Evolutionary conservation across 30 jellyfish, hydroid and myxozoan species (phyloP), one percentile per base, ranked within the genome.

Genomic region (Pseudorhiza aurosa): DNA sequence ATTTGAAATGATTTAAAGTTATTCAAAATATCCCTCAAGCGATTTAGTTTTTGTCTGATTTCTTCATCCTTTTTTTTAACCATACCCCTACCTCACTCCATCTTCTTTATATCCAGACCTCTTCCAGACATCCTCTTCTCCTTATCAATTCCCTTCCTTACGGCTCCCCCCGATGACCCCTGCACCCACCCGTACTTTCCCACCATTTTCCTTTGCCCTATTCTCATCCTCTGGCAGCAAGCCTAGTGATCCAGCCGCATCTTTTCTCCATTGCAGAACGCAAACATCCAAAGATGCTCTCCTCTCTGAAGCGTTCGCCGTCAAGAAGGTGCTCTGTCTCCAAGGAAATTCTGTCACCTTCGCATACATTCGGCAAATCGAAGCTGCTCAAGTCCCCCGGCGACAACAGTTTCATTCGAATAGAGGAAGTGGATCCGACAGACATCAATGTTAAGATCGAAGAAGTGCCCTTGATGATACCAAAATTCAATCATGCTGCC

Each of bases 391-490:
- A 87, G 36, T 87, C 91, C 1, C 88, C 94, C 1, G 85, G 85
- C 8, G 87, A 67, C 45, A 88, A 88, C 43, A 57, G 75, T 11
- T 91, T 85, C 43, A 91, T 91, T 15, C 95, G 98, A 42, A 91
- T 91, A 32, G 98, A 91, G 65, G 98, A 91, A 49, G 90, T 91
- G 2, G 90, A 91, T 65, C 98, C 96, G 7, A 70, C 87, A 8
- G 98, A 91, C 63, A 69, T 81, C 21, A 91, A 71, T 58, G 98
- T 91, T 1, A 91, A 91, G 50, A 91, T 91, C 65, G 98, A 91
- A 67, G 98, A 91, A 75, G 98, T 79, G 0, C 98, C 98, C 22
- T 51, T 91, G 57, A 83, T 95, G 40, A 83, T 91, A 40, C 98
- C 98, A 8, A 93, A 75, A 28, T 77, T 83, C 29, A 88, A 77